Evolutionary conservation across 2,888 invertebrate species (phyloP).

Genomic region (Lasioglossum leucozonium): DNA sequence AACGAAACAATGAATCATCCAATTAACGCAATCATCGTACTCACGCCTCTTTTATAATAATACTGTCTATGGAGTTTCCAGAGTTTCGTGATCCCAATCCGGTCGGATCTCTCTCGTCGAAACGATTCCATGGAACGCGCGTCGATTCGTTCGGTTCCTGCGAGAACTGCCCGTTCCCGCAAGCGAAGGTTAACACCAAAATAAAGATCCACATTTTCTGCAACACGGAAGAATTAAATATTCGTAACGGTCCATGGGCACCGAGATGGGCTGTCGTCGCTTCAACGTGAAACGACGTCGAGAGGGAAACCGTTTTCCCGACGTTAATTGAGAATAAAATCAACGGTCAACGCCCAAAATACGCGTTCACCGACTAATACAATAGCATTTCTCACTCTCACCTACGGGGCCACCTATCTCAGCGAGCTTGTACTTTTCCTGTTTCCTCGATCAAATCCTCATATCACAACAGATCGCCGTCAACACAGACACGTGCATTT

Average conservation of each 20-base stretch:
- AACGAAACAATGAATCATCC: constrained; percentile 3
- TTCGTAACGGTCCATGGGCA: neutral
- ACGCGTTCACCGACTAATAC: constrained; percentile 25
- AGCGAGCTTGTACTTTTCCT: neutral
- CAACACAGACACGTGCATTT: neutral
- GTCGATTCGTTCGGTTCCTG: constrained; percentile 69
- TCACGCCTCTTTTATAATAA: constrained; percentile 81
- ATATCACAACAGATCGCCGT: constrained; percentile 24
- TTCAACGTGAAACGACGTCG: neutral
- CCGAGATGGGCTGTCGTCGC: neutral
- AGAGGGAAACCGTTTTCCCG: neutral
- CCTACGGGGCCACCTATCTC: constrained; percentile 20
- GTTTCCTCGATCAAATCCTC: constrained; percentile 28
- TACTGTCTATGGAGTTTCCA: constrained; percentile 66
- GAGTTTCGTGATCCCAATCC: constrained; percentile 57
- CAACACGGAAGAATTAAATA: constrained; percentile 20
- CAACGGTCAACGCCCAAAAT: constrained; percentile 65
- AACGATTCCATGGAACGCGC: constrained; percentile 73
- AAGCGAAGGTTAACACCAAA: constrained; percentile 69
- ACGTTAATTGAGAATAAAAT: constrained; percentile 19
- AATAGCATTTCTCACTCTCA: constrained; percentile 11
- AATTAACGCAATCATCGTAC: constrained; percentile 50
- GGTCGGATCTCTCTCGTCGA: constrained; percentile 70
- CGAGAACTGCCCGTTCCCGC: constrained; percentile 68
- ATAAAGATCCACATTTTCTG: constrained; percentile 76